Evolutionary conservation across 2,113 vertebrate species (phyloP).

Genomic region (Phaethornis superciliosus): DNA sequence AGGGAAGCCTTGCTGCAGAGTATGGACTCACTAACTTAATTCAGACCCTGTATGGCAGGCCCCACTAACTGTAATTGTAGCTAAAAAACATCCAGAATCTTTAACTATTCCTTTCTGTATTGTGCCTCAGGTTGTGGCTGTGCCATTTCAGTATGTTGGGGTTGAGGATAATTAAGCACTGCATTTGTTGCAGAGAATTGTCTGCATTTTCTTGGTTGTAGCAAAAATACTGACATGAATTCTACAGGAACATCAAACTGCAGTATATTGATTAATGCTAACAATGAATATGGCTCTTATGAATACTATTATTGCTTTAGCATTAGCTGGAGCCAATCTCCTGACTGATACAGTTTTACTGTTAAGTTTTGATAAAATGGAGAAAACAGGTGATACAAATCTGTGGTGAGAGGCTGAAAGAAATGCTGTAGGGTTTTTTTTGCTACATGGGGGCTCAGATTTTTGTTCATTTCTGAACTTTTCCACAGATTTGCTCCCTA

Average conservation of each 20-base stretch:
- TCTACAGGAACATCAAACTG: neutral
- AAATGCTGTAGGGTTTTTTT: neutral
- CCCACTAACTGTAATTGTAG: slow-evolving; percentile 34
- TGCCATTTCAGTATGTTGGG: neutral
- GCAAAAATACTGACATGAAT: neutral
- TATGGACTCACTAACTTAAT: slow-evolving; percentile 61
- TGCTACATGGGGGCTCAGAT: neutral
- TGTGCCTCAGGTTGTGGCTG: neutral
- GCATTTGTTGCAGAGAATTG: neutral
- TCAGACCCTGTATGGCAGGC: slow-evolving; percentile 39
- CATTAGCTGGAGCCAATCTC: neutral
- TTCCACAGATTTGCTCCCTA: neutral
- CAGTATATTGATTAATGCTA: neutral
- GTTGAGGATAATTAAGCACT: neutral
- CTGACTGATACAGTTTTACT: neutral
- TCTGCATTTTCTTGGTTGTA: neutral
- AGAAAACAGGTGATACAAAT: neutral
- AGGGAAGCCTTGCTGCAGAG: slow-evolving; percentile 70
- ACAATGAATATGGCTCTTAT: neutral
- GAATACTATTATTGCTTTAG: neutral
- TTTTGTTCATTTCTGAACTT: neutral
- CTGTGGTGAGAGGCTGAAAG: neutral
- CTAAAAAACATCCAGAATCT: slow-evolving; percentile 54
- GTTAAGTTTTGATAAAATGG: neutral
- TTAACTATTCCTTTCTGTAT: neutral